phyloP scores from a whole-genome alignment of 2,113 vertebrate genomes.

The Elgaria multicarinata region DNA sequence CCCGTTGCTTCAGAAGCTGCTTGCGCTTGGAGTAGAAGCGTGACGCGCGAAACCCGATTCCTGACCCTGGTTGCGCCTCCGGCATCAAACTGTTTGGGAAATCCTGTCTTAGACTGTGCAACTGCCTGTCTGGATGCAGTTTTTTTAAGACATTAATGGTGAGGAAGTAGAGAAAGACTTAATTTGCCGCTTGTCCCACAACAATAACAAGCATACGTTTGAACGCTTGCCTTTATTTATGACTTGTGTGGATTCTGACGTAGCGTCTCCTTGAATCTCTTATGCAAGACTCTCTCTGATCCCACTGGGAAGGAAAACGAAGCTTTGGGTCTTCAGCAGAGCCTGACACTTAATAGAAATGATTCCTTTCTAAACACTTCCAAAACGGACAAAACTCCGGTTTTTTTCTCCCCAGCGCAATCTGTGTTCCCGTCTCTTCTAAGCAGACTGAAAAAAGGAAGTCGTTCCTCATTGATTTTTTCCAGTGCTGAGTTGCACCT shows the following conservation, averaged over 20 bases:
- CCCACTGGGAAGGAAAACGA: background rate
- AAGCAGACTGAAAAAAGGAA: conserved; percentile 83
- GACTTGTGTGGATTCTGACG: rapidly evolving
- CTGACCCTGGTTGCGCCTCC: background rate
- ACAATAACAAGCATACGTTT: background rate
- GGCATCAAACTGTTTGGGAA: background rate
- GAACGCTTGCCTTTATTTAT: background rate
- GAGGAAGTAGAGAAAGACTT: background rate
- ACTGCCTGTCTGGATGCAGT: background rate
- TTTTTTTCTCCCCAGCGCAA: background rate
- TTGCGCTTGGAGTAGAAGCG: background rate
- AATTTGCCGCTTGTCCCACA: background rate
- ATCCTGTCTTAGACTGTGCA: background rate
- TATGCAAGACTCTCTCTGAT: background rate
- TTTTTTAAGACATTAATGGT: no score
- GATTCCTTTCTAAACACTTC: background rate
- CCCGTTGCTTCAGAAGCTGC: background rate
- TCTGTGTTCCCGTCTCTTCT: conserved; percentile 55
- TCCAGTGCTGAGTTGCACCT: conserved; percentile 60
- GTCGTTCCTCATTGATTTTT: conserved; percentile 44
- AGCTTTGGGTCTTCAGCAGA: background rate
- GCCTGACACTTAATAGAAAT: background rate
- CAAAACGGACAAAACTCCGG: background rate
- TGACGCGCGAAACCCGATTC: background rate
- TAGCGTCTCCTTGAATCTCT: background rate